phyloP scores from a whole-genome alignment of 2,797 vertebrate species.

The Epinephelus awoara region DNA sequence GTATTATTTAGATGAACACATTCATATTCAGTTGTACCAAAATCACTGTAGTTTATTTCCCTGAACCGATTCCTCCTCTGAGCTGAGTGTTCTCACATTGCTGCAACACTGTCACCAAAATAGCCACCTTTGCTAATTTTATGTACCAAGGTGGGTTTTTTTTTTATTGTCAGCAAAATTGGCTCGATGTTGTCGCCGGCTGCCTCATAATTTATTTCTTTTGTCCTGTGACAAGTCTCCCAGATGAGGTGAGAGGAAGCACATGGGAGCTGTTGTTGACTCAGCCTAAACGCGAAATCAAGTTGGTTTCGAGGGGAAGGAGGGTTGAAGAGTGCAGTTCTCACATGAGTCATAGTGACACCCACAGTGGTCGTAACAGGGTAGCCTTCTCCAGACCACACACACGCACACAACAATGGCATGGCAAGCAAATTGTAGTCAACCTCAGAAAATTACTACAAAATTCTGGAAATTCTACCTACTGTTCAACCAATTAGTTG shows the following conservation, averaged over 20 bases:
- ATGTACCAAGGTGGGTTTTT: constrained; percentile 29
- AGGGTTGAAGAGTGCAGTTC: constrained; percentile 14
- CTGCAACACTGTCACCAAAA: constrained; percentile 45
- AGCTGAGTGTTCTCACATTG: constrained; percentile 28
- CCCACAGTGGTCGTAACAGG: neutral
- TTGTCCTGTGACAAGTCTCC: constrained; percentile 73
- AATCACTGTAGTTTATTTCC: constrained; percentile 17
- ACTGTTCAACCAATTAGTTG: too few relatives aligned
- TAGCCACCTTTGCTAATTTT: constrained; percentile 69
- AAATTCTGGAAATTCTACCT: too few relatives aligned
- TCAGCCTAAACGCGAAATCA: constrained; percentile 56
- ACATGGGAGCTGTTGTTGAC: constrained; percentile 61
- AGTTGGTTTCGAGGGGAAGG: constrained; percentile 17
- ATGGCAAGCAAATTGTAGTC: neutral
- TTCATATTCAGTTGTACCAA: constrained; percentile 14
- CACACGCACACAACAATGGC: neutral
- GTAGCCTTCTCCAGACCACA: neutral
- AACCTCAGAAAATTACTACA: too few relatives aligned
- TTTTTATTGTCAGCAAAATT: constrained; percentile 71
- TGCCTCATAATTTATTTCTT: constrained; percentile 75
- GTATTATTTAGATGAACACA: constrained; percentile 20
- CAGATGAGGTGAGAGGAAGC: constrained; percentile 57
- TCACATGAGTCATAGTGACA: neutral
- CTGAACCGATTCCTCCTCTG: constrained; percentile 2
- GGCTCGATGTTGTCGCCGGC: constrained; percentile 18